Evolutionary conservation across 2,888 invertebrate species (phyloP).

Genomic region (Pterobdella sp.): DNA sequence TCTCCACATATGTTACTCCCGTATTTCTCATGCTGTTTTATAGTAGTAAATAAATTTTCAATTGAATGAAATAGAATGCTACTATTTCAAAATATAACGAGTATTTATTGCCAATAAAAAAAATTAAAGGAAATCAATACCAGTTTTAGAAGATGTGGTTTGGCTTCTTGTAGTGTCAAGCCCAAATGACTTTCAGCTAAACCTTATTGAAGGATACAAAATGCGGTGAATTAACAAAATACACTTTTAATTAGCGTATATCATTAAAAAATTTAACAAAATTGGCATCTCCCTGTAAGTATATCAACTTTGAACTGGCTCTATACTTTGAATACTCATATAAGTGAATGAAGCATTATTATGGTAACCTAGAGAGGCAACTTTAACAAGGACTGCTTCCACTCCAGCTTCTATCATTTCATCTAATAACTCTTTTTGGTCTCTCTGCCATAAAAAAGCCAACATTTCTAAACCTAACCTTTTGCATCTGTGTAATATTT

Average conservation of each 20-base stretch:
- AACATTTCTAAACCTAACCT: conserved; percentile 79
- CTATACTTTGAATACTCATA: no score
- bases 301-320: no score
- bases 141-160: conserved; percentile 77
- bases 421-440: conserved; percentile 83
- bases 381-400: conserved; percentile 91
- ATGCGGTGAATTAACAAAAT: neutral
- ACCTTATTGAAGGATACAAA: no score
- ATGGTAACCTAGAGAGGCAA: conserved; percentile 67
- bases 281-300: no score
- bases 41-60: neutral
- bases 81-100: no score
- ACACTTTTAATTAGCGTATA: neutral
- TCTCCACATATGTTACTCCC: conserved; percentile 64
- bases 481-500: conserved; percentile 69
- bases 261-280: no score
- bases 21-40: conserved; percentile 69
- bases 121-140: conserved; percentile 49
- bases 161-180: conserved; percentile 72
- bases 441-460: conserved; percentile 89
- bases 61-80: no score
- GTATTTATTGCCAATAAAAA: conserved; percentile 7
- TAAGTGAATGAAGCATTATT: neutral
- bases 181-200: conserved; percentile 78
- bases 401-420: conserved; percentile 92